A percentile compares a stretch with the other conserved stretches of the same genome.
These are phyloP conservation scores for Notodonta dromedarius DNA, from an alignment of 2,888 invertebrate species.

Conservation along the genomic window DNA sequence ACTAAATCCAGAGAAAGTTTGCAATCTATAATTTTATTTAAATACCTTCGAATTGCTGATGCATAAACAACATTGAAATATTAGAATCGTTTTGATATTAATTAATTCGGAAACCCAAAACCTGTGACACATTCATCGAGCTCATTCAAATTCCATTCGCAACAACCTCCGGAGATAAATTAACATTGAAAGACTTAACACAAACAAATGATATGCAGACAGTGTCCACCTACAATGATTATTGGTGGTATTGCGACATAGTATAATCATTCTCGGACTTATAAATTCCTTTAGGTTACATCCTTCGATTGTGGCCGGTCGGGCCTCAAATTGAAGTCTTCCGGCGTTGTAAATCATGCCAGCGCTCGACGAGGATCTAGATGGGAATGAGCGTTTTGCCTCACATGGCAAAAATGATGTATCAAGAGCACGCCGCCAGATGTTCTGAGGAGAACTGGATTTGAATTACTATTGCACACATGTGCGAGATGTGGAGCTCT, in stretches of 20 bases:
- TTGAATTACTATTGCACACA: slow-evolving; percentile 34
- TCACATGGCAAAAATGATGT: slow-evolving; percentile 38
- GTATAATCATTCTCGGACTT: slow-evolving; percentile 46
- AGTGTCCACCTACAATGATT: slow-evolving; percentile 69
- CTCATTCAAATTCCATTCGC: slow-evolving; percentile 50
- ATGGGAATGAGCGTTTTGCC: slow-evolving; percentile 34
- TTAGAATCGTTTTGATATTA: not conserved
- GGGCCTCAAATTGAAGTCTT: slow-evolving; percentile 63
- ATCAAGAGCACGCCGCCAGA: slow-evolving; percentile 48
- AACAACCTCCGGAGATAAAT: slow-evolving; percentile 47
- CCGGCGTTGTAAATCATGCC: slow-evolving; percentile 53
- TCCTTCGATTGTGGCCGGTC: slow-evolving; percentile 72
- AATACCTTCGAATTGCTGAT: not conserved
- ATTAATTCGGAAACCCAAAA: not conserved
- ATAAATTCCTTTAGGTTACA: slow-evolving; percentile 69
- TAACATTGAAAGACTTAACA: slow-evolving; percentile 62
- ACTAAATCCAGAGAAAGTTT: not conserved
- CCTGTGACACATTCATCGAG: slow-evolving; percentile 12
- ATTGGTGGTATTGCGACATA: slow-evolving; percentile 49
- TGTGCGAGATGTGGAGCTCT: slow-evolving; percentile 27
- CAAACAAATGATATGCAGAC: slow-evolving; percentile 68
- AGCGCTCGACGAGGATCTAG: slow-evolving; percentile 25
- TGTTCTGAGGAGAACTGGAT: slow-evolving; percentile 44
- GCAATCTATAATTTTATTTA: not conserved
- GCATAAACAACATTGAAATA: not conserved